Evolutionary conservation across 2,888 invertebrate species (phyloP).

Genomic region (Oxytorus armatus): DNA sequence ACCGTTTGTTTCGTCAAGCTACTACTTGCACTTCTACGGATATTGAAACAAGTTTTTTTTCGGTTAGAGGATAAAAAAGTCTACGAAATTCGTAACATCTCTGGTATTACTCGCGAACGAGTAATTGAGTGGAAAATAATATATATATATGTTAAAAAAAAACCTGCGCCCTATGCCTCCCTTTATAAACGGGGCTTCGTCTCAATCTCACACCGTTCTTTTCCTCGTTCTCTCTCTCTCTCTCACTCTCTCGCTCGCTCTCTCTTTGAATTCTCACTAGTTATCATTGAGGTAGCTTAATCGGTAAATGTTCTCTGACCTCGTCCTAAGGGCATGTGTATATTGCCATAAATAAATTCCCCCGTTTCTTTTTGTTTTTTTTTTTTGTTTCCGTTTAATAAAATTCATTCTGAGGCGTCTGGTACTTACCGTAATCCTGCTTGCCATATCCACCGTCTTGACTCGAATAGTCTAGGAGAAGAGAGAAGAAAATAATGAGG

Average conservation of each 20-base stretch:
- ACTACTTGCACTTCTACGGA: slow-evolving; percentile 59
- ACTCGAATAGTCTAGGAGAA: slow-evolving; percentile 80
- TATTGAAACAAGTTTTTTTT: slow-evolving; percentile 57
- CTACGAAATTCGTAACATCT: slow-evolving; percentile 15
- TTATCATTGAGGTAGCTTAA: slow-evolving; percentile 64
- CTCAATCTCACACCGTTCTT: slow-evolving; percentile 28
- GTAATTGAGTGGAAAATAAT: not conserved
- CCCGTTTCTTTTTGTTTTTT: slow-evolving; percentile 33
- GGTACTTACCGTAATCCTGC: slow-evolving; percentile 84
- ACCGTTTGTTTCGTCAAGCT: slow-evolving; percentile 54
- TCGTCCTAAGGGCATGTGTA: slow-evolving; percentile 64
- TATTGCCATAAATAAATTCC: slow-evolving; percentile 58
- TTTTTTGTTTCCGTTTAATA: slow-evolving; percentile 62
- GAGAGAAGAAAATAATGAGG: slow-evolving; percentile 40
- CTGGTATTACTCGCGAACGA: slow-evolving; percentile 10
- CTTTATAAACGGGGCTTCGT: slow-evolving; percentile 23
- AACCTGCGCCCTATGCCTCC: slow-evolving; percentile 48
- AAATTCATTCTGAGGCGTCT: slow-evolving; percentile 69
- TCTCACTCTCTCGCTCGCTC: slow-evolving; percentile 21
- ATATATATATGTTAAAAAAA: slow-evolving; percentile 17
- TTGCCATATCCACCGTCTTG: slow-evolving; percentile 82
- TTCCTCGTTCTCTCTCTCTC: slow-evolving; percentile 3
- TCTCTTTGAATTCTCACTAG: slow-evolving; percentile 53
- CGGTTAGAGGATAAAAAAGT: slow-evolving; percentile 38
- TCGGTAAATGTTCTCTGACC: slow-evolving; percentile 59